phyloP scores from a whole-genome alignment of 2,113 vertebrate species.

The Plectropomus leopardus region DNA sequence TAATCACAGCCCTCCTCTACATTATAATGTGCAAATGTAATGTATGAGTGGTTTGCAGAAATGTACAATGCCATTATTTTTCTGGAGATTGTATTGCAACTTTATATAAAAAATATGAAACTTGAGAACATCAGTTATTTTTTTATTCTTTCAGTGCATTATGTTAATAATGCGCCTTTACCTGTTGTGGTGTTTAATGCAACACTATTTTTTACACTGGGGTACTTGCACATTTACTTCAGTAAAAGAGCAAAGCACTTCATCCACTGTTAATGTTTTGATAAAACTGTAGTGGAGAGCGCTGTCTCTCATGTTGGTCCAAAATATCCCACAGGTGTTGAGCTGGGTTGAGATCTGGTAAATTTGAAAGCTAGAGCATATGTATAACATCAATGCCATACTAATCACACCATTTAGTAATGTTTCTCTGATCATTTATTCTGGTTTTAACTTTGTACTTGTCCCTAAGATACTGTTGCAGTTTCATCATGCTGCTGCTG shows the following conservation, averaged over 20 bases:
- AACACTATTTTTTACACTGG: neutral
- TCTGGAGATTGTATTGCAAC: too few species aligned
- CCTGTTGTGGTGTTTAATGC: neutral
- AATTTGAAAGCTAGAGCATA: neutral
- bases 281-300: neutral
- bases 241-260: neutral
- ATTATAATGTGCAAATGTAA: too few species aligned
- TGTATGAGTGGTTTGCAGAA: too few species aligned
- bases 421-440: neutral
- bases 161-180: too few species aligned
- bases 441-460: neutral
- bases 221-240: neutral
- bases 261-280: neutral
- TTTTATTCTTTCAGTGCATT: neutral
- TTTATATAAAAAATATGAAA: neutral
- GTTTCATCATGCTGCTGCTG: neutral
- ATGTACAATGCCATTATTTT: too few species aligned
- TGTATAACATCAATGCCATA: neutral
- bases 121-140: too few species aligned
- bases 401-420: neutral
- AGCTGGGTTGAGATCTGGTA: neutral
- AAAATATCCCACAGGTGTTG: neutral
- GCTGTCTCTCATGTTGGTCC: neutral
- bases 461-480: neutral
- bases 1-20: too few species aligned